Evolutionary conservation across 2,797 vertebrate genomes (phyloP), one percentile per base, ranked within the genome.

Genomic region (Dendrocincla fuliginosa): DNA sequence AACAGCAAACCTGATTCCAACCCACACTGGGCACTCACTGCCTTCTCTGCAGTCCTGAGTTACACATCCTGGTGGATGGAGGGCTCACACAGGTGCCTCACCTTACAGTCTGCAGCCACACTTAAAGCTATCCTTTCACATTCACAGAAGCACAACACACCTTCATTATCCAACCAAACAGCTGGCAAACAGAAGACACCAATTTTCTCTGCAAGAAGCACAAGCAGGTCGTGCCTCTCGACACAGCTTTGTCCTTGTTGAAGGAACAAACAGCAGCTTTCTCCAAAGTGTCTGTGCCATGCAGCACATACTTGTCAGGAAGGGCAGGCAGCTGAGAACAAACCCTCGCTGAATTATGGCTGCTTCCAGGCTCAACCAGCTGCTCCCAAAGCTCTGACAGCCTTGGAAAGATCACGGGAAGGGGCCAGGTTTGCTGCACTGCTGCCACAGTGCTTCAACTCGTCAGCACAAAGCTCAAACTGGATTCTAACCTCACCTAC

Each of bases 1-100:
- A 94, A 55, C 49, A 96, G 82, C 59, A 93, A 85, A 81, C 53
- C 79, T 15, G 53, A 63, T 92, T 83, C 35, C 76, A 92, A 63
- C 83, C 42, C 24, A 55, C 27, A 55, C 35, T 35, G 44, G 63
- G 65, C 47, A 71, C 12, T 32, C 41, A 8, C 33, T 7, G 63
- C 52, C 75, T 52, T 39, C 60, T 25, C 22, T 53, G 33, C 61
- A 70, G 49, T 2, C 20, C 44, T 10, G n/a, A 46, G 35, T 35
- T 25, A 27, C 30, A 33, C 16, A 2, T 3, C 20, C 25, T 15
- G 32, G 6, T 24, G 9, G 8, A 10, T 2, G 1, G 55, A 64
- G 10, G 0, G 67, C 53, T 42, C 17, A 9, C 32, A 5, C 0
- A 0, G 7, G 30, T 9, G 13, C 24, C 56, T 55, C 27, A 10